A percentile compares a stretch with the other conserved stretches of the same genome.
Conservation (phyloP, 92 coral and sea anemone genomes). For the Umimayanthus chanpuru region DNA sequence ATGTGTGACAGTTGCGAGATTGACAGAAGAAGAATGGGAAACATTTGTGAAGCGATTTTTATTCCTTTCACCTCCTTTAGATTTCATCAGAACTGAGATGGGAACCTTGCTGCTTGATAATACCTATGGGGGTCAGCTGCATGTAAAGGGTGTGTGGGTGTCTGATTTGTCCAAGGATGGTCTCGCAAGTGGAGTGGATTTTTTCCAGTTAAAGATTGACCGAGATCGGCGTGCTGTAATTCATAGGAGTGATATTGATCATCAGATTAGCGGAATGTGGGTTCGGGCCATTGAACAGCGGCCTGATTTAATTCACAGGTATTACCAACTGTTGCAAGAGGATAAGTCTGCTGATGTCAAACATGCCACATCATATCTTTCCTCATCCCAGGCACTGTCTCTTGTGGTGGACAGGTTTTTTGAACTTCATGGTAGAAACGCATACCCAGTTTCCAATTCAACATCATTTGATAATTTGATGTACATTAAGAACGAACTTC, state of each 20-base stretch:
- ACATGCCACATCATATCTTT: slow-evolving; percentile 53
- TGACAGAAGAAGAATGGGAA: slow-evolving; percentile 46
- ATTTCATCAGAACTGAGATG: slow-evolving; percentile 38
- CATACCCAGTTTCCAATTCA: slow-evolving; percentile 54
- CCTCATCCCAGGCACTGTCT: slow-evolving; percentile 29
- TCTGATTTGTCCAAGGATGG: slow-evolving; percentile 60
- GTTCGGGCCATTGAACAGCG: slow-evolving; percentile 56
- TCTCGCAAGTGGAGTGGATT: slow-evolving; percentile 57
- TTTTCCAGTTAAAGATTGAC: slow-evolving; percentile 54
- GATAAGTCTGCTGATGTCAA: slow-evolving; percentile 52
- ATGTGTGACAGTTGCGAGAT: slow-evolving; percentile 51
- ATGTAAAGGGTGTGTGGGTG: slow-evolving; percentile 65
- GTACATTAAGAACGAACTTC: slow-evolving; percentile 47
- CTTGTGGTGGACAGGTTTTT: slow-evolving; percentile 52
- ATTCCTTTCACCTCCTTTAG: slow-evolving; percentile 56
- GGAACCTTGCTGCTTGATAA: slow-evolving; percentile 51
- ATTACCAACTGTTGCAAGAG: slow-evolving; percentile 47
- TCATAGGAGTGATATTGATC: slow-evolving; percentile 62
- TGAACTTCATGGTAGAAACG: slow-evolving; percentile 47
- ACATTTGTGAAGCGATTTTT: slow-evolving; percentile 46
- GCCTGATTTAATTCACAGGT: slow-evolving; percentile 49
- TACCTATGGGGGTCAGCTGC: slow-evolving; percentile 44
- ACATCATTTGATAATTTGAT: slow-evolving; percentile 42
- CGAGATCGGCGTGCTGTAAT: slow-evolving; percentile 65
- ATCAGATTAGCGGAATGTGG: slow-evolving; percentile 66